Conservation (phyloP, 1,140 invertebrate species). For the Bombyx mandarina region DNA sequence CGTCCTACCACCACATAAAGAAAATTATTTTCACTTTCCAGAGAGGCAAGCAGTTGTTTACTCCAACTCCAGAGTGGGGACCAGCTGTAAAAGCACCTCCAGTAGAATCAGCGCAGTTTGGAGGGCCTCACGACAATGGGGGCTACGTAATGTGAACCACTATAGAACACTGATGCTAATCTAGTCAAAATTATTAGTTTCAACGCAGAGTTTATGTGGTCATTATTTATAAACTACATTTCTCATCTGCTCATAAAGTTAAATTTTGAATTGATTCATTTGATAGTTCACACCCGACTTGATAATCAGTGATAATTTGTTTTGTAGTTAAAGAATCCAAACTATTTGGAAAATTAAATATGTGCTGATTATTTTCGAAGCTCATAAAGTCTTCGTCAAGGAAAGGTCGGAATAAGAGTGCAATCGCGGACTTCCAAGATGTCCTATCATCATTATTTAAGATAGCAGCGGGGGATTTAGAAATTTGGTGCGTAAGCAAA, state of each 20-base stretch:
- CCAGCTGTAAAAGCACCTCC: conserved; percentile 39
- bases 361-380: no score
- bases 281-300: neutral
- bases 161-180: conserved; percentile 1
- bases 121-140: conserved; percentile 31
- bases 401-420: no score
- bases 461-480: no score
- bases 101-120: conserved; percentile 12
- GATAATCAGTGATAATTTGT: neutral
- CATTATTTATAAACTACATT: neutral
- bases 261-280: neutral
- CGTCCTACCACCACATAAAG: neutral
- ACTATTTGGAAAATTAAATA: no score
- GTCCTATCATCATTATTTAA: no score
- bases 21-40: conserved; percentile 22
- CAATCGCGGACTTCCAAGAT: no score
- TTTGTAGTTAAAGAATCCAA: neutral
- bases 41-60: conserved; percentile 52
- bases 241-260: neutral
- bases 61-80: conserved; percentile 67
- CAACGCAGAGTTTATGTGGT: neutral
- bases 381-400: no score
- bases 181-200: conserved; percentile 12
- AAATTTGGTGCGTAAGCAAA: no score
- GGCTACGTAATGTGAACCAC: conserved; percentile 31